Conservation (phyloP, 2,888 invertebrate genomes). For the Pristionchus mayeri region DNA sequence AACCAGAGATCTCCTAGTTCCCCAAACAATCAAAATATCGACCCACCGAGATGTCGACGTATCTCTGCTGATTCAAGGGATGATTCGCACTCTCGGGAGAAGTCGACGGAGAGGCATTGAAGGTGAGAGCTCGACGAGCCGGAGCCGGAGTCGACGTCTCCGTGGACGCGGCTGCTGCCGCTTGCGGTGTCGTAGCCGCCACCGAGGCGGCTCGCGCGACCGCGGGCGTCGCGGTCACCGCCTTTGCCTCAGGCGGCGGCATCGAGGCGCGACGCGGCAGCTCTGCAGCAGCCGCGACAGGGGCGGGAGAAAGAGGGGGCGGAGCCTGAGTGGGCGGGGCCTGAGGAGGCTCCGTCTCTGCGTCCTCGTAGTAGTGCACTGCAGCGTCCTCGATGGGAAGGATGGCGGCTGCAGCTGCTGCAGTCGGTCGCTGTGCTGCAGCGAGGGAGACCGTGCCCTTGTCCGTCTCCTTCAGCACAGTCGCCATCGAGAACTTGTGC, state of each 20-base stretch:
- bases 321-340: background rate
- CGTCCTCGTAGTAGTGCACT: constrained; percentile 11
- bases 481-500: background rate
- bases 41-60: too few relatives aligned
- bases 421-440: background rate
- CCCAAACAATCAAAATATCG: too few relatives aligned
- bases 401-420: background rate
- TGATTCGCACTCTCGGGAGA: background rate
- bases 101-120: background rate
- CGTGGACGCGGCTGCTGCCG: background rate
- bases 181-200: background rate
- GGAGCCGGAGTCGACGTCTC: background rate
- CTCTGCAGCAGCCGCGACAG: background rate
- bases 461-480: constrained; percentile 27
- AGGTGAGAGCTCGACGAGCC: background rate
- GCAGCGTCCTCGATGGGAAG: background rate
- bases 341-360: background rate
- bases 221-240: background rate
- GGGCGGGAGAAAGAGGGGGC: background rate
- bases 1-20: too few relatives aligned
- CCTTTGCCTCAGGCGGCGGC: background rate
- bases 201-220: background rate
- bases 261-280: background rate
- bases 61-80: too few relatives aligned
- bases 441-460: constrained; percentile 1